phyloP scores from a whole-genome alignment of 2,113 vertebrate species.

The Antechinus stuartii region DNA sequence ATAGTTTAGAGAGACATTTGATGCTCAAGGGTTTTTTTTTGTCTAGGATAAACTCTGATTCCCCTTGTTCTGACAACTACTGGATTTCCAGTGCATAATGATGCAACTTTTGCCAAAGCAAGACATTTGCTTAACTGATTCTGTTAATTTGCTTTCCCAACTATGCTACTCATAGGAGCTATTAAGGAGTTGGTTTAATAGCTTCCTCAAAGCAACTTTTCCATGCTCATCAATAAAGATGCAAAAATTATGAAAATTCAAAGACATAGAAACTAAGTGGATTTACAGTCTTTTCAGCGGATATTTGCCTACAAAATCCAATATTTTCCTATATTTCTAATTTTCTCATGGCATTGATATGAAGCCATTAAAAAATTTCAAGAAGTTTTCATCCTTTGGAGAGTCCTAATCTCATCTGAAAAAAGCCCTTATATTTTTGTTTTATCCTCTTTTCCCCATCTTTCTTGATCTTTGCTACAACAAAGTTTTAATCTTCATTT shows the following conservation, averaged over 20 bases:
- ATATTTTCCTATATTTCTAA: background rate
- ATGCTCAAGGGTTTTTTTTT: background rate
- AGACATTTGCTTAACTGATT: slow-evolving; percentile 56
- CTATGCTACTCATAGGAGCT: slow-evolving; percentile 21
- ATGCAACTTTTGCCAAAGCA: slow-evolving; percentile 55
- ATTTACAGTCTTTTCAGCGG: background rate
- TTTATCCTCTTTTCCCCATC: background rate
- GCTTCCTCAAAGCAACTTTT: background rate
- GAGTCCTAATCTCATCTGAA: background rate
- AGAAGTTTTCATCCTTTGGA: background rate
- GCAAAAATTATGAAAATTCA: background rate
- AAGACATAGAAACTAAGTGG: background rate
- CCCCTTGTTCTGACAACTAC: slow-evolving; percentile 12
- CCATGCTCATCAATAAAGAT: slow-evolving; percentile 8
- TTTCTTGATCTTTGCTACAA: background rate
- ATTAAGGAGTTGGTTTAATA: background rate
- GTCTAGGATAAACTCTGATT: background rate
- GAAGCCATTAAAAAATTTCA: background rate
- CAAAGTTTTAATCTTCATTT: slow-evolving; percentile 6
- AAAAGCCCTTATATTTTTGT: background rate
- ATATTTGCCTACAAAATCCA: background rate
- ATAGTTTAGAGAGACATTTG: background rate
- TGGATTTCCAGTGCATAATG: background rate
- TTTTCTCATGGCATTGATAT: background rate
- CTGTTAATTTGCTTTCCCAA: slow-evolving; percentile 66